These are phyloP conservation scores for Xiphorhynchus erythropygius DNA, from an alignment of 2,797 vertebrate genomes.

Conservation along the genomic window DNA sequence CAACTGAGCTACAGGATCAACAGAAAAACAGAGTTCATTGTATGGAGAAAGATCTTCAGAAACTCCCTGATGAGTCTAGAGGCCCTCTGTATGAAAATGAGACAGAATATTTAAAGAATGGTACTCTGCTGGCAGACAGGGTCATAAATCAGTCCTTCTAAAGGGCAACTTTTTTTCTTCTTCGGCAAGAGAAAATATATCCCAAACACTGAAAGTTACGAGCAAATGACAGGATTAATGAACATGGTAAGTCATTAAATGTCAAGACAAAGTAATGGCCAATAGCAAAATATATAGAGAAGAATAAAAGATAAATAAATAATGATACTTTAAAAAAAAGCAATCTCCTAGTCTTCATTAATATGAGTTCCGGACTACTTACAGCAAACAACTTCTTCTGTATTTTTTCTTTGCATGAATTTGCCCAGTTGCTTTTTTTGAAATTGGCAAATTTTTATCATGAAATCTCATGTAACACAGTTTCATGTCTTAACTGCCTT, in stretches of 20 bases:
- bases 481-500: background rate
- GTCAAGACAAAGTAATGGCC: background rate
- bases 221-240: background rate
- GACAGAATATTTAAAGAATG: background rate
- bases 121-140: background rate
- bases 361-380: background rate
- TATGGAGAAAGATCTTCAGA: background rate
- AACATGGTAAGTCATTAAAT: background rate
- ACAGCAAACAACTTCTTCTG: background rate
- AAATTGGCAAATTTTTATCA: background rate
- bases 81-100: background rate
- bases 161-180: background rate
- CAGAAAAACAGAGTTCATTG: background rate
- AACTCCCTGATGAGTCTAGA: background rate
- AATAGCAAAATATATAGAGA: background rate
- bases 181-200: background rate
- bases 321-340: background rate
- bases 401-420: background rate
- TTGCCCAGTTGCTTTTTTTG: background rate
- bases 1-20: background rate
- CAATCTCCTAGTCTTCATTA: background rate
- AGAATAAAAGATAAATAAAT: background rate
- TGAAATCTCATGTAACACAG: background rate
- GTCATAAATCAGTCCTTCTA: background rate
- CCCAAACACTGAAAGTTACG: background rate